Conservation (phyloP, 2,113 vertebrate species). For the Plectropomus leopardus region DNA sequence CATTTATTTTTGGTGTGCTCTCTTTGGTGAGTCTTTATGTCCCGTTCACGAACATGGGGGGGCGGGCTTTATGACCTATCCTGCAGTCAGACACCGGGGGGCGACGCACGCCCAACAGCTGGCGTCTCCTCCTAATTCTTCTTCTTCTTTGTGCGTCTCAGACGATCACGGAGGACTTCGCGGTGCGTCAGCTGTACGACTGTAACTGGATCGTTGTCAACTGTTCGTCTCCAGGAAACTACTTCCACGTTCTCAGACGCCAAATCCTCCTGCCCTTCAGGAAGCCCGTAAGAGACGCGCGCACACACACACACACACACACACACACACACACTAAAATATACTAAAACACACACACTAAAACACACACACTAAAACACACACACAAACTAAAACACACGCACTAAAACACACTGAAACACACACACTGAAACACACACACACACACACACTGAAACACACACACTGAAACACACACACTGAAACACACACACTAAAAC, state of each 20-base stretch:
- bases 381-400: too few species aligned
- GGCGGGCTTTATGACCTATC: too few species aligned
- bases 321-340: constrained; percentile 22
- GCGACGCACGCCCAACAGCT: too few species aligned
- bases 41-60: too few species aligned
- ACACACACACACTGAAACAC: too few species aligned
- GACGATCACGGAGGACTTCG: constrained; percentile 90
- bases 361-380: constrained; percentile 3
- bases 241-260: constrained; percentile 94
- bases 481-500: too few species aligned
- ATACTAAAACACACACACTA: neutral
- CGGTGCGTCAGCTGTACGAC: constrained; percentile 93
- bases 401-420: too few species aligned
- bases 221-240: constrained; percentile 93
- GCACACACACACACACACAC: constrained; percentile 14
- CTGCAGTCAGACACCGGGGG: too few species aligned
- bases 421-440: too few species aligned
- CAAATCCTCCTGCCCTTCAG: constrained; percentile 97
- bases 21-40: too few species aligned
- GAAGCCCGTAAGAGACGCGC: constrained; percentile 90
- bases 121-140: neutral
- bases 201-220: constrained; percentile 99
- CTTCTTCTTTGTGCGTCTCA: constrained; percentile 55
- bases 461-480: too few species aligned
- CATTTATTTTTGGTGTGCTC: too few species aligned